A percentile compares a stretch with the other conserved stretches of the same genome.
These are phyloP conservation scores for Melanophora roralis DNA, from an alignment of 2,888 invertebrate species.

Conservation along the genomic window DNA sequence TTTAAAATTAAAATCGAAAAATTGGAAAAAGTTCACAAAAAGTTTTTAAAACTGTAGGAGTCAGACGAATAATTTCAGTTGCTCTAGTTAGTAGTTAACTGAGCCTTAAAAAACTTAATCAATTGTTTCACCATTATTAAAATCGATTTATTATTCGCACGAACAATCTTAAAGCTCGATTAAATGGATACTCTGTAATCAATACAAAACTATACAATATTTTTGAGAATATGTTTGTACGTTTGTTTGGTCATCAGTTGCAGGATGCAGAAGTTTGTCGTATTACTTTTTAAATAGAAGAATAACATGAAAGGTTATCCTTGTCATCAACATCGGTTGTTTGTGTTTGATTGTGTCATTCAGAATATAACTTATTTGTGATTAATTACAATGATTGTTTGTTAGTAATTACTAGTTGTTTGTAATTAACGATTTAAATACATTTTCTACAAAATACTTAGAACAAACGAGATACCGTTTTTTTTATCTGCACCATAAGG, in stretches of 20 bases:
- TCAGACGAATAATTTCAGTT: too few relatives aligned
- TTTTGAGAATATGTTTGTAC: not conserved
- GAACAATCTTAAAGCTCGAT: too few relatives aligned
- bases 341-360: conserved; percentile 44
- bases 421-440: conserved; percentile 20
- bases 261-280: not conserved
- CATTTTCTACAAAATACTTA: not conserved
- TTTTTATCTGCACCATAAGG: too few relatives aligned
- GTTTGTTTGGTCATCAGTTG: not conserved
- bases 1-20: too few relatives aligned
- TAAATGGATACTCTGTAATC: too few relatives aligned
- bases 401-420: not conserved
- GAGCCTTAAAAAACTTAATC: too few relatives aligned
- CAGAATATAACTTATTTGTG: conserved; percentile 24
- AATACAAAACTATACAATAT: not conserved
- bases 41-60: too few relatives aligned
- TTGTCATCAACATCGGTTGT: not conserved
- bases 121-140: too few relatives aligned
- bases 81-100: too few relatives aligned
- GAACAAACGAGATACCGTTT: not conserved
- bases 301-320: conserved; percentile 9
- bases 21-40: too few relatives aligned
- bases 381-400: not conserved
- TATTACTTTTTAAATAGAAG: conserved; percentile 3
- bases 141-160: too few relatives aligned